Evolutionary conservation across 2,888 invertebrate species (phyloP), one percentile per base, ranked within the genome.

Genomic region (Myopa testacea): DNA sequence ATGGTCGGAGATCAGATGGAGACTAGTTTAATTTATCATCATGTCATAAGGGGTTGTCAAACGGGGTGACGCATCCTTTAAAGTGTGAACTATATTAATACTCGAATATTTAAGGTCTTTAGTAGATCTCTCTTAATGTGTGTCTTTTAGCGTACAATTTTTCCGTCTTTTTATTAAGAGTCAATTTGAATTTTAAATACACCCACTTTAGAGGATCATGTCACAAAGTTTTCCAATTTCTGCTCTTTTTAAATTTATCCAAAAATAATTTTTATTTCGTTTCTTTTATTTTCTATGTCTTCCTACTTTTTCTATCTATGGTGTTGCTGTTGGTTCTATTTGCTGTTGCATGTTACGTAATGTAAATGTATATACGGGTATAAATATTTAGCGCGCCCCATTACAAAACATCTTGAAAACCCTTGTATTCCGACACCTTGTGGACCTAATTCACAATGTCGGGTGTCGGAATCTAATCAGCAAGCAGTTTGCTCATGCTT

Each of bases 341-440:
- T 81, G 78, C 78, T 80, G 82, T 80, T 83, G 77, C 77, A 78
- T 80, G 78, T 71, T 77, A 34, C 65, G 69, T 34, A 37, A 78
- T 40, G 74, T 76, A 58, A 77, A 75, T 78, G 65, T 70, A 75
- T 80, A 75, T 75, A 76, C 76, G 81, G 69, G 69, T 82, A 76
- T 79, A 73, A 37, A 76, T 60, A 72, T 70, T 81, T 84, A 87
- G 87, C 85, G 83, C 87, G 83, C 37, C 86, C 86, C 76, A 83
- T 86, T 77, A 80, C 83, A 81, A 85, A 83, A 79, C 84, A 86
- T 82, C 84, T 82, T 52, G 91, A 90, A 82, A 93, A 95, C 89
- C 95, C 95, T 72, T 96, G 96, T 87, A 89, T 93, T 80, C 95
- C 96, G 65, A 93, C 95, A 79, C 95, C 96, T 4, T 96, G 96